Conservation (phyloP, 1,140 invertebrate species). For the Philopotamus ludificatus region DNA sequence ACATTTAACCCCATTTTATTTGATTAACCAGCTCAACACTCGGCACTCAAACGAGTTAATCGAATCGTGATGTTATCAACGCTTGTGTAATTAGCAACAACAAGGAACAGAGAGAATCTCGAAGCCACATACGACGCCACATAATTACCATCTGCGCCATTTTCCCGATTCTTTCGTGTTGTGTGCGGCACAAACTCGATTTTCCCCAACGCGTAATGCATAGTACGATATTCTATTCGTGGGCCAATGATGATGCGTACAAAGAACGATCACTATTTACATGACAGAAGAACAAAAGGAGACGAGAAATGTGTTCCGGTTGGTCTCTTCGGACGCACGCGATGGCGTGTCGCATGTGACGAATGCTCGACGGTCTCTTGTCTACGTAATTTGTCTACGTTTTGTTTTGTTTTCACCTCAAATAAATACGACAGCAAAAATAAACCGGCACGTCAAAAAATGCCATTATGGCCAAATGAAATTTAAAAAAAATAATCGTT, state of each 20-base stretch:
- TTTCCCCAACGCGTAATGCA: no score
- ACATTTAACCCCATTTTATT: not conserved
- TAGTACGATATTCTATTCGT: no score
- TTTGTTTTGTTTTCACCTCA: slow-evolving; percentile 21
- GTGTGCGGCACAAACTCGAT: no score
- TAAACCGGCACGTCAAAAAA: no score
- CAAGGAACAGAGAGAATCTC: not conserved
- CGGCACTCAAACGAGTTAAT: not conserved
- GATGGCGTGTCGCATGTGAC: slow-evolving; percentile 20
- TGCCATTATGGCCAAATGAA: no score
- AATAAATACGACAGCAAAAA: not conserved
- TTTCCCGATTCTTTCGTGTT: no score
- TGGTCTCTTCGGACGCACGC: slow-evolving; percentile 10
- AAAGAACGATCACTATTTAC: slow-evolving; percentile 8
- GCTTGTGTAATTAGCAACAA: not conserved
- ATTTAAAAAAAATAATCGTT: no score
- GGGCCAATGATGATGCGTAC: not conserved
- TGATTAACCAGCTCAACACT: not conserved
- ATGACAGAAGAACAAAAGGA: not conserved
- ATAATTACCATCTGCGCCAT: no score
- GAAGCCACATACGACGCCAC: no score
- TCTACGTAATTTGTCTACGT: slow-evolving; percentile 37
- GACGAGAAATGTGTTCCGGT: slow-evolving; percentile 11
- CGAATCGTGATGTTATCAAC: not conserved
- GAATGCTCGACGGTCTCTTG: slow-evolving; percentile 23